Base-by-base conservation (phyloP, 2,113 vertebrate genomes). In the Tursiops truncatus region DNA sequence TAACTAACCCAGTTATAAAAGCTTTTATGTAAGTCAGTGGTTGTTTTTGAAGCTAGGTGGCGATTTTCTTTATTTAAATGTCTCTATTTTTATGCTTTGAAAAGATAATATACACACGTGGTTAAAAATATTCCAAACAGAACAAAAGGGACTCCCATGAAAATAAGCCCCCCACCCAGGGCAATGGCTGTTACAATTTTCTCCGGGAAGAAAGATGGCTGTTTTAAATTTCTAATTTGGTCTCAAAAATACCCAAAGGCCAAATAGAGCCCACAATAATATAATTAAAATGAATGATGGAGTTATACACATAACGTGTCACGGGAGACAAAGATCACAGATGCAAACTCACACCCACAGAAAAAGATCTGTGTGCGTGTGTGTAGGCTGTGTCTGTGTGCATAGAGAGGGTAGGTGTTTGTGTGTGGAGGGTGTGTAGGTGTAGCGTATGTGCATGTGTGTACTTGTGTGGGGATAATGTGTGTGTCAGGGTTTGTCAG, bases 271-370 rank as follows among this genome's bases (percentile, higher is more conserved):
- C 86, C 83, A 84, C 83, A 94, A 79, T 93, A 81, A 97, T 84
- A 92, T 97, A 94, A 97, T 97, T 97, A 97, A 97, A 96, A 90
- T 95, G 87, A 97, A 53, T 47, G 73, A 96, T 90, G 38, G 13
- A 56, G 68, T 81, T 80, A 63, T 73, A 79, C 5, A 15, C 31
- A 14, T 20, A 67, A 31, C 26, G 18, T 73, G 63, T 80, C 38
- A 44, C 3, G 53, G 13, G 58, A 91, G 65, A 87, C 71, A 92
- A 79, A 86, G 85, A 81, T 92, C 77, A 53, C 53, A 67, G 62
- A 87, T 33, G 31, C 47, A 88, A 53, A 62, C 14, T 83, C 65
- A 91, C 31, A 77, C 31, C 28, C 82, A 63, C 47, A 33, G 53
- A 63, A 94, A 79, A 80, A 38, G 60, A 60, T 25, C 62, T 1